phyloP scores from a whole-genome alignment of 2,888 invertebrate species.

The Netelia virgata region DNA sequence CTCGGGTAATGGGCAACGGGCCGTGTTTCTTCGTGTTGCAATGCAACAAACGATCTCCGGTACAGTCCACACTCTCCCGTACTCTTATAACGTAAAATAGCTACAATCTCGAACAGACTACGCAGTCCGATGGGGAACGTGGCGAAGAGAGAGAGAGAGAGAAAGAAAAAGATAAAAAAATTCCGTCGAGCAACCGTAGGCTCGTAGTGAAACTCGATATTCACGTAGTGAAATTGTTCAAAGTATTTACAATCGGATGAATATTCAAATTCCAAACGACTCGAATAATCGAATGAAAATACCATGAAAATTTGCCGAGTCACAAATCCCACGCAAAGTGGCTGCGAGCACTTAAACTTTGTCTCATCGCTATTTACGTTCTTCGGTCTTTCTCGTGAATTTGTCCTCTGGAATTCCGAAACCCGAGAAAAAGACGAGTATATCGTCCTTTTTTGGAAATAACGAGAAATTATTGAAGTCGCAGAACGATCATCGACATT shows the following conservation, averaged over 20 bases:
- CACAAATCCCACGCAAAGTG: too few species aligned
- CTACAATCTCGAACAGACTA: conserved; percentile 42
- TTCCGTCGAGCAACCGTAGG: conserved; percentile 45
- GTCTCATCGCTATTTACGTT: too few species aligned
- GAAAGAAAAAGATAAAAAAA: conserved; percentile 12
- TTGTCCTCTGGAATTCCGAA: too few species aligned
- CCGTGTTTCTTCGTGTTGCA: conserved; percentile 64
- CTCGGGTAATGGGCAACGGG: conserved; percentile 65
- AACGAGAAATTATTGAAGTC: too few species aligned
- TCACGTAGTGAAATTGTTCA: conserved; percentile 19
- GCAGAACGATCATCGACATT: too few species aligned
- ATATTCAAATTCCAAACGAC: conserved; percentile 10
- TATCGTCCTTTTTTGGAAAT: too few species aligned
- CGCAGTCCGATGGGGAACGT: conserved; percentile 11
- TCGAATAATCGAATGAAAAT: background rate
- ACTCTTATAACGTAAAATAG: conserved; percentile 37
- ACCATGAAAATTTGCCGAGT: background rate
- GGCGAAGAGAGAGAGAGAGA: background rate
- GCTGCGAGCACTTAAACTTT: too few species aligned
- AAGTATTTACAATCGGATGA: conserved; percentile 9
- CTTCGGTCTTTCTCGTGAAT: too few species aligned
- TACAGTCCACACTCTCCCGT: conserved; percentile 36
- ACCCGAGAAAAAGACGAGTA: too few species aligned
- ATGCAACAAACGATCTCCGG: conserved; percentile 59
- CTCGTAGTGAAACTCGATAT: conserved; percentile 49